Evolutionary conservation across 2,888 invertebrate genomes (phyloP), one percentile per base, ranked within the genome.

Genomic region (Bellardia bayeri): DNA sequence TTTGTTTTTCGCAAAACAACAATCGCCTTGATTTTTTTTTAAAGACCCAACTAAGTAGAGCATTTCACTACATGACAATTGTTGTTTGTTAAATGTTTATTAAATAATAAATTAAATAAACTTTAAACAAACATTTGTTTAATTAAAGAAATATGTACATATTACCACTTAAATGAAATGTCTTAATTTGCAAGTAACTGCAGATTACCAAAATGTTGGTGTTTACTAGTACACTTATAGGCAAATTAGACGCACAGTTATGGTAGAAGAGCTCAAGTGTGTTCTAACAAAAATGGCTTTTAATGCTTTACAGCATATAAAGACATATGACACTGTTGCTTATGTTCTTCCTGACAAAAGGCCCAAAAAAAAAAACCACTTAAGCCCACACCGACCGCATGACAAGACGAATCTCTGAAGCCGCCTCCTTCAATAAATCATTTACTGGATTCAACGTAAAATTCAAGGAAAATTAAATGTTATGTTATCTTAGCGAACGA

Each of bases 11-110:
- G 82, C 42, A 61, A 75, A 30, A 75, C 72, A 66, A 84, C 72
- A 79, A 66, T 84, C 66, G 79, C 66, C 58, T 74, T 74, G 51
- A 79, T 42, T 58, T 79, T 61, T 63, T 74, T 74, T 74, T 49
- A 23, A 51, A 51, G 5, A 61, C 51, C 58, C 54, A 84, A 79
- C 49, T 74, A 37, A 37, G 37, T 37, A 61, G 63, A 79, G 72
- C 79, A 84, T 84, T 79, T 79, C 79, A 80, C 61, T 85, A 68
- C 72, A 79, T 61, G 74, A 80, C 79, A 85, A 74, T 74, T 68
- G 4, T 64, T 71, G 72, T 40, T 40, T 56, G 30, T 30, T 42
- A 49, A 9, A 2, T 61, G 76, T 42, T n/a, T 51, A 45, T 42
- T 49, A 37, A 61, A 42, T 13, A 66, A 30, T 40, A 54, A 66